Evolutionary conservation across 2,797 vertebrate genomes (phyloP), one percentile per base, ranked within the genome.

Genomic region (Eremophila alpestris): DNA sequence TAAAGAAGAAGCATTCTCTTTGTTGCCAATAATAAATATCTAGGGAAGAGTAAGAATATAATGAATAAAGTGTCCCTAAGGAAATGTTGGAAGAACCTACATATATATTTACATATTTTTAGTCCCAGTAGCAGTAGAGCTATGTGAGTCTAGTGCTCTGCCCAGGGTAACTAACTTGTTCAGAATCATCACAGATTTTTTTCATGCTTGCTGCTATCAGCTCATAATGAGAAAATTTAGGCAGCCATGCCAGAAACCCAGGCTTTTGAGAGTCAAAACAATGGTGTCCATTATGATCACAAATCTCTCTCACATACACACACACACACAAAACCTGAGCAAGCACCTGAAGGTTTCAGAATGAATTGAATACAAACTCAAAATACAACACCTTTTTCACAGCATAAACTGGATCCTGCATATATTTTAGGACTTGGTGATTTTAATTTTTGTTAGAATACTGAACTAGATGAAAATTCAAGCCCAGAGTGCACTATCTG

Each of bases 1-100:
- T 93, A 92, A 83, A 90, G 83, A 89, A 87, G 73, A 88, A 92
- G 59, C 27, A 19, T 82, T 91, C 29, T 75, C 73, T 81, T 95
- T 69, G 52, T 94, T 92, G 84, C 69, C 79, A 94, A 22, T 36
- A 76, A 64, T 69, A 92, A 91, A 83, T 76, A 52, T 58, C 59
- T 90, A 76, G 5, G 1, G 45, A 90, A 58, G 59, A 90, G 43
- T 83, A 87, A 92, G 69, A 69, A 32, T 86, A 71, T 91, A 32
- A 59, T 41, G 62, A 88, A 78, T 90, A 93, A 94, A 88, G 23
- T 51, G 75, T 84, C 92, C 74, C 52, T 90, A 54, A 93, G 88
- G 92, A 93, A 92, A 90, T 84, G 67, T 56, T 90, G 52, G 74
- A 87, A 84, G 52, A 79, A 76, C 26, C 36, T 82, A 46, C 11